Base-by-base conservation (phyloP, 1,140 invertebrate genomes). In the Melitaea cinxia region DNA sequence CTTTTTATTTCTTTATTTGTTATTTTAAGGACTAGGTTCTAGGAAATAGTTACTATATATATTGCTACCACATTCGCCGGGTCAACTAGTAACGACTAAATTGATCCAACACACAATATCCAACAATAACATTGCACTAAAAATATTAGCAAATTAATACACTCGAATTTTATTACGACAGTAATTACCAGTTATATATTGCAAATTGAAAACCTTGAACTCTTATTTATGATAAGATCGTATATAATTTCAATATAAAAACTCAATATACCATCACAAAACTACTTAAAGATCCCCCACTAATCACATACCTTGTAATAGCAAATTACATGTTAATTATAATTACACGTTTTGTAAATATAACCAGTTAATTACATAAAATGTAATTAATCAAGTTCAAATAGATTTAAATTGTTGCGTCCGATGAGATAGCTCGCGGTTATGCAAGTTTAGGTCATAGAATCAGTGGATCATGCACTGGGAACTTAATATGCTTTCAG, bases 261-360 rank as follows among this genome's bases (percentile, higher is more conserved):
- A 15, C 35, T 37, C n/a, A 37, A 37, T 35, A n/a, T n/a, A n/a
- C n/a, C n/a, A n/a, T n/a, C n/a, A 15, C n/a, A 39, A 17, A 15
- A 15, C 10, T 17, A 4, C 10, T 4, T 12, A 47, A 47, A 21
- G 14, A 47, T 23, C 19, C 17, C 0, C 5, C 21, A 6, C 7
- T 21, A 23, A 47, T 47, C 23, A 47, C 10, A 47, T 47, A 23
- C 42, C 9, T 42, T 10, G 39, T 45, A 45, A 45, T 21, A 6
- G 6, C 42, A 47, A 23, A 47, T 47, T 47, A 47, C 42, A 12
- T 12, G 17, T 47, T 47, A 47, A 47, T 47, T 47, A 47, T 19
- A 21, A 23, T n/a, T n/a, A n/a, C n/a, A n/a, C n/a, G n/a, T n/a
- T n/a, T n/a, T n/a, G n/a, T n/a, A n/a, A n/a, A n/a, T n/a, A n/a